Percentiles rank a stretch among this genome's conserved stretches.
Evolutionary conservation across 1,140 invertebrate species (phyloP).

Genomic region (Hyles euphorbiae): DNA sequence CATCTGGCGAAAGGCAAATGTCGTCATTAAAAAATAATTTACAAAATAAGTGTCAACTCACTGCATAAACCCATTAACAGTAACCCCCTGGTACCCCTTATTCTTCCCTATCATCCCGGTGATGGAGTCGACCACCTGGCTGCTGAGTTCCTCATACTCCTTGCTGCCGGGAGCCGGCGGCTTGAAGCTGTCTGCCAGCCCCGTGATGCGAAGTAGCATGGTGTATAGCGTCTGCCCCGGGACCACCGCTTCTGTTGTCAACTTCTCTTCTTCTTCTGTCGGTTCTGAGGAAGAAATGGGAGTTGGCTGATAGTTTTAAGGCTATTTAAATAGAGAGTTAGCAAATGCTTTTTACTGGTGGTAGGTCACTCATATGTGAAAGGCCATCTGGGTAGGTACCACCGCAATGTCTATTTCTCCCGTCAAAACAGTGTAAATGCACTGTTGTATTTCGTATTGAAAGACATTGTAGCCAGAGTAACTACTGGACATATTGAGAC

Average conservation of each 20-base stretch:
- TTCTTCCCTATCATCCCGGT: constrained; percentile 78
- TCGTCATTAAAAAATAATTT: too few relatives aligned
- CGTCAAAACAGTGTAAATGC: too few relatives aligned
- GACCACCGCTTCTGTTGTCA: constrained; percentile 77
- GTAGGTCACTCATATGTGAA: too few relatives aligned
- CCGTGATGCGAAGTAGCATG: constrained; percentile 84
- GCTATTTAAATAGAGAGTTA: too few relatives aligned
- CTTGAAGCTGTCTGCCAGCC: constrained; percentile 85
- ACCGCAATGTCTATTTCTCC: too few relatives aligned
- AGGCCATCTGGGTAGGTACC: too few relatives aligned
- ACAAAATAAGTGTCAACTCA: constrained; percentile 73
- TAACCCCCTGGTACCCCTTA: constrained; percentile 84
- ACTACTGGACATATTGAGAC: too few relatives aligned
- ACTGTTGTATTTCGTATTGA: too few relatives aligned
- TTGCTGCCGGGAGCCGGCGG: constrained; percentile 80
- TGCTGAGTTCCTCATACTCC: constrained; percentile 85
- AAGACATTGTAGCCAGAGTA: too few relatives aligned
- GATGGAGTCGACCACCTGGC: constrained; percentile 81
- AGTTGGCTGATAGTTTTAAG: too few relatives aligned
- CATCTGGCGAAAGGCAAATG: too few relatives aligned
- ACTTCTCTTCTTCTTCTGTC: constrained; percentile 60
- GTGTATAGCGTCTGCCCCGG: constrained; percentile 78
- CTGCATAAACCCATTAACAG: constrained; percentile 84
- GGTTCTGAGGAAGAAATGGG: constrained; percentile 32
- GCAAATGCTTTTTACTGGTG: too few relatives aligned